Base-by-base conservation (phyloP, 1,140 invertebrate genomes). In the Calephelis virginiensis region DNA sequence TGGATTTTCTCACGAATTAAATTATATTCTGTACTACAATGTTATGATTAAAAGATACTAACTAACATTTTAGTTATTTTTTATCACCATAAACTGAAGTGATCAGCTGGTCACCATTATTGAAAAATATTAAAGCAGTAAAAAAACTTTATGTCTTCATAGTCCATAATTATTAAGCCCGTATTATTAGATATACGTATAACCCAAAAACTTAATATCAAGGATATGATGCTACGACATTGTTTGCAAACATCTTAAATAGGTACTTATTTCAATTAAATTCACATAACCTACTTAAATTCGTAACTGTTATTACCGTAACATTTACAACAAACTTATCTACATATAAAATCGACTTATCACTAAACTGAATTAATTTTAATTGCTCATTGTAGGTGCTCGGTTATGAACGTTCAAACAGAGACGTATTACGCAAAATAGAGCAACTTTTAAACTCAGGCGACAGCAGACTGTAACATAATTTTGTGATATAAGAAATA, bases 1-100 rank as follows among this genome's bases (percentile, higher is more conserved):
- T 46, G 11, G 11, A 11, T 7, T 28, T 61, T 61, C 64, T 53
- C 64, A 66, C 64, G 56, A 61, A 17, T 61, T 13, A 45, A 17
- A 28, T 60, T 11, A 56, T 10, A 14, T 28, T 56, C 17, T 56
- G 4, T 56, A 10, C 13, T 53, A 10, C 14, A 6, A 50, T 48
- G 13, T 48, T 6, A 48, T 12, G 0, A 47, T 5, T 47, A 12
- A 47, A 47, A 47, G 5, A 47, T 47, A 47, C 9, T 47, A 10
- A 48, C 5, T 6, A 47, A n/a, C n/a, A n/a, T 11, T 48, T 48
- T n/a, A 8, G 14, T 8, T 13, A n/a, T 7, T 50, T 13, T 50
- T 13, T 50, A 13, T 3, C 14, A 14, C 8, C 10, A 8, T 49
- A 14, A 14, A 49, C 48, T 17, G 3, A 17, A n/a, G n/a, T n/a